Conservation (phyloP, 2,888 invertebrate species). For the Drosophila nigricruria region DNA sequence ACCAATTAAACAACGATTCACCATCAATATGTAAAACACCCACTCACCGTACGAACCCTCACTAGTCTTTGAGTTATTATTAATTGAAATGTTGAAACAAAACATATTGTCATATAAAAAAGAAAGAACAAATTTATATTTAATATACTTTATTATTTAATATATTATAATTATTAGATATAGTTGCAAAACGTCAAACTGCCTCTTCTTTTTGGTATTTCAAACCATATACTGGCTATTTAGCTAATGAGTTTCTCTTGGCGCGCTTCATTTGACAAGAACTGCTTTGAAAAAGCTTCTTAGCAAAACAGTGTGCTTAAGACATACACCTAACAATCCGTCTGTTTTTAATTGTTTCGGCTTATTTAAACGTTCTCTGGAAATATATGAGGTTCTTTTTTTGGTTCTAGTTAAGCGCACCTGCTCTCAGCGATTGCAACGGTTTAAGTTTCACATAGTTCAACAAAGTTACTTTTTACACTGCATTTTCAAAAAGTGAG, state of each 20-base stretch:
- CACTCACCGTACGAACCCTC: too few species aligned
- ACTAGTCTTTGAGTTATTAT: too few species aligned
- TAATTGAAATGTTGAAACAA: too few species aligned
- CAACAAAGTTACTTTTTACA: conserved; percentile 31
- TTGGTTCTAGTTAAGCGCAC: background rate
- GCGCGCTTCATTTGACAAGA: background rate
- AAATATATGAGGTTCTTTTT: background rate
- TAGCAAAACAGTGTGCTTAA: background rate
- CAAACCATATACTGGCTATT: background rate
- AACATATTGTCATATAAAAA: too few species aligned
- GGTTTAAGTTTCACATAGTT: conserved; percentile 32
- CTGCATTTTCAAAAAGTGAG: conserved; percentile 23
- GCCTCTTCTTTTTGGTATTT: too few species aligned
- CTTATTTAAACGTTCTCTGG: conserved; percentile 11
- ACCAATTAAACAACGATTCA: too few species aligned
- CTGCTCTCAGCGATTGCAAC: conserved; percentile 7
- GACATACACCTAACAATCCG: background rate
- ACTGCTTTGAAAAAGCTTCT: background rate
- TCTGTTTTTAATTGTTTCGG: conserved; percentile 9
- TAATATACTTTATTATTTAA: too few species aligned
- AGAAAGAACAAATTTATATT: too few species aligned
- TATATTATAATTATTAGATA: too few species aligned
- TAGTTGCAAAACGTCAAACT: background rate
- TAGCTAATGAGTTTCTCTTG: background rate
- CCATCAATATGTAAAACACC: too few species aligned